A percentile compares a stretch with the other conserved stretches of the same genome.
Conservation (phyloP, 1,140 invertebrate genomes). For the Cotesia typhae region DNA sequence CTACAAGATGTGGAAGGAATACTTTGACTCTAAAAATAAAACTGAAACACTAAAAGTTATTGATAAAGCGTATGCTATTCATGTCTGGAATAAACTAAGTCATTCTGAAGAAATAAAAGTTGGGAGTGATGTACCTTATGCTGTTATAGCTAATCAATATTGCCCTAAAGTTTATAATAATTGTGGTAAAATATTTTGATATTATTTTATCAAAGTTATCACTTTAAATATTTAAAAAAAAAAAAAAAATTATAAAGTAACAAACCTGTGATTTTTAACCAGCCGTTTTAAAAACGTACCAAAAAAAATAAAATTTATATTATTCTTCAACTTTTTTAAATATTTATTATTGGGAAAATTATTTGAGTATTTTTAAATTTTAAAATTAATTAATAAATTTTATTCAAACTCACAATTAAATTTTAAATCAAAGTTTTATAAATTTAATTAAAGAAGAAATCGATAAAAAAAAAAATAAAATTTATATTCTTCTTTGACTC, state of each 20-base stretch:
- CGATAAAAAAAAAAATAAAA: too few species aligned
- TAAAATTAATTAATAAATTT: too few species aligned
- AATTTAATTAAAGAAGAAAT: too few species aligned
- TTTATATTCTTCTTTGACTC: too few species aligned
- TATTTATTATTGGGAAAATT: too few species aligned
- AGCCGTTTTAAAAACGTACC: too few species aligned
- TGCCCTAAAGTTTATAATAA: slow-evolving; percentile 69
- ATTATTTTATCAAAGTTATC: background rate
- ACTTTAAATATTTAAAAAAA: background rate
- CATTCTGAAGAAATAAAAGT: slow-evolving; percentile 59
- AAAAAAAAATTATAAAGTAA: background rate
- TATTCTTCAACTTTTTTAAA: too few species aligned
- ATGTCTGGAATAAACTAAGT: slow-evolving; percentile 78
- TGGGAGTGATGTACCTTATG: slow-evolving; percentile 67
- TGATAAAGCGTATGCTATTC: slow-evolving; percentile 69
- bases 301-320: too few species aligned
- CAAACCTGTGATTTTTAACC: too few species aligned
- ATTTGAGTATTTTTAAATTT: too few species aligned
- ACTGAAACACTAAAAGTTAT: slow-evolving; percentile 64
- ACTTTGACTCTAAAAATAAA: slow-evolving; percentile 67
- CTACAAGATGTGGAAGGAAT: slow-evolving; percentile 71
- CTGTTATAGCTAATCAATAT: slow-evolving; percentile 67
- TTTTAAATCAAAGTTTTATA: too few species aligned
- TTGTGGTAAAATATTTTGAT: slow-evolving; percentile 44
- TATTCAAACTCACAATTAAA: too few species aligned